Conservation (phyloP, 2,888 invertebrate genomes). For the Drosophila recens region DNA sequence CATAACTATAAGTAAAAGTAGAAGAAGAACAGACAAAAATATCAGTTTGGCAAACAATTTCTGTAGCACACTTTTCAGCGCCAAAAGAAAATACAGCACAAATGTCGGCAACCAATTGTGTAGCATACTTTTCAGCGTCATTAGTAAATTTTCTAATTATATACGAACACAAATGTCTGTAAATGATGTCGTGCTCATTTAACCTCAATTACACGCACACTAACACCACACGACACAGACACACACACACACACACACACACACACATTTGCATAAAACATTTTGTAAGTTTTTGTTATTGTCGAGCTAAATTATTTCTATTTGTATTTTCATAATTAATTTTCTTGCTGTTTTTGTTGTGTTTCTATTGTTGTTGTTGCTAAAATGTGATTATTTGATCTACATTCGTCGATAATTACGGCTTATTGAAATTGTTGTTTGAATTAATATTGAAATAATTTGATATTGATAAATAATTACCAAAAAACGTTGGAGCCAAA, state of each 20-base stretch:
- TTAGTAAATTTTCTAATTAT: constrained; percentile 34
- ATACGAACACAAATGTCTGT: constrained; percentile 28
- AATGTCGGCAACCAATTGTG: not conserved
- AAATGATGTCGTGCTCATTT: constrained; percentile 51
- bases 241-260: not conserved
- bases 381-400: constrained; percentile 77
- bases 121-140: constrained; percentile 33
- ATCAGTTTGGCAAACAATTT: constrained; percentile 11
- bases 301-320: constrained; percentile 65
- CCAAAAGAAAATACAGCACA: not conserved
- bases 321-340: constrained; percentile 75
- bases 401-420: constrained; percentile 75
- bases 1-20: constrained; percentile 41
- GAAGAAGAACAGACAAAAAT: constrained; percentile 13
- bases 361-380: constrained; percentile 27
- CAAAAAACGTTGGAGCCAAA: constrained; percentile 41
- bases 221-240: constrained; percentile 11
- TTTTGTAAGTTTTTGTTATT: constrained; percentile 39
- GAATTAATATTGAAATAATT: constrained; percentile 79
- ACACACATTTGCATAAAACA: not conserved
- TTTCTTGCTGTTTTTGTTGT: constrained; percentile 36
- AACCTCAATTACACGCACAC: constrained; percentile 47
- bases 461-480: constrained; percentile 71
- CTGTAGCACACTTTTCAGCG: constrained; percentile 31
- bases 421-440: constrained; percentile 77